Base-by-base conservation (phyloP, 2,797 vertebrate species). In the Tenualosa ilisha region DNA sequence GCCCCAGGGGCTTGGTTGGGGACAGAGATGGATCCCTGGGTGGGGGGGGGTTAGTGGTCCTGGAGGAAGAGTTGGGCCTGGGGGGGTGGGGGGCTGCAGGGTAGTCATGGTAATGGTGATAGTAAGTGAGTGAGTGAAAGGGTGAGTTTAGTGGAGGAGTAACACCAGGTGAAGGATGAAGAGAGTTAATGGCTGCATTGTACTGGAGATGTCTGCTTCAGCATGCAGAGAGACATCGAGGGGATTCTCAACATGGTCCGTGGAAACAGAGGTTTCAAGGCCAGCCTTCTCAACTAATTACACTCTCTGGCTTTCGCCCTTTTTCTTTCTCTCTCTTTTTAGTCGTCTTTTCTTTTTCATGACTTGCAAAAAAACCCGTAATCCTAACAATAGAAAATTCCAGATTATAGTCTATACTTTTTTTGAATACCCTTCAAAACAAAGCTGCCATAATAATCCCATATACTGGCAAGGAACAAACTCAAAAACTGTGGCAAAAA, bases 181-280 rank as follows among this genome's bases (percentile, higher is more conserved):
- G 89, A 91, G 90, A 86, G 89, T 22, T 20, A 87, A 93, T 93
- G 92, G 88, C 90, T 91, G 87, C 93, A 92, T 88, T 89, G 91
- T 90, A 93, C 94, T 87, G 81, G 26, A 86, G 93, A 96, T 96
- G 93, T 93, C 92, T 92, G 91, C 91, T 88, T 91, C 85, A 40
- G 93, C 95, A 92, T 94, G 96, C 95, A 89, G 53, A 91, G 94
- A 96, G 93, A 95, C 94, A 96, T 96, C 93, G 89, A 91, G 84
- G 90, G 91, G 91, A 91, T 91, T 87, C 85, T 91, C 91, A 92
- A 91, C 92, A 94, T 92, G 89, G 93, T 91, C 90, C 91, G 93
- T 85, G 82, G 93, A 94, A 92, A 95, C 95, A 95, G 95, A 96
- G 94, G 87, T 95, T 95, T 94, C 94, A 95, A 93, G 63, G 90